Evolutionary conservation across 2,113 vertebrate species (phyloP).

Genomic region (Polyodon spathula): DNA sequence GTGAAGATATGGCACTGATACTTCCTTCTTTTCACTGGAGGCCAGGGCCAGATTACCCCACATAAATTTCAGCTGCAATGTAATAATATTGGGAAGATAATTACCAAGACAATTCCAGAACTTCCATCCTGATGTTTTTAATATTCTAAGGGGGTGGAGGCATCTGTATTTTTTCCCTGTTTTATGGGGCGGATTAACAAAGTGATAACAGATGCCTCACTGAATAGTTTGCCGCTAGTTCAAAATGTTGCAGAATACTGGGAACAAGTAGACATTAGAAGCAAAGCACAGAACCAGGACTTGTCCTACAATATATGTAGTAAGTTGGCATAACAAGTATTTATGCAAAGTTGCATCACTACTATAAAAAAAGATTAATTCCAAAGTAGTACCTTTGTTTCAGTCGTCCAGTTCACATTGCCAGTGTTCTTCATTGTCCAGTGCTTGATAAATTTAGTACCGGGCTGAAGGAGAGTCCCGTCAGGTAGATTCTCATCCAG

Average conservation of each 20-base stretch:
- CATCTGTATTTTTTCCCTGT: too few species aligned
- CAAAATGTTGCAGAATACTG: too few species aligned
- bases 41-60: constrained; percentile 92
- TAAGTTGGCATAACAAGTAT: too few species aligned
- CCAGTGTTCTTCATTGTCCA: constrained; percentile 97
- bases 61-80: constrained; percentile 84
- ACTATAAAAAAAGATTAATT: constrained; percentile 21
- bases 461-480: constrained; percentile 82
- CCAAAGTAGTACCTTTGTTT: constrained; percentile 70
- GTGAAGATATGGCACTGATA: constrained; percentile 77
- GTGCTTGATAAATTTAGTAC: constrained; percentile 91
- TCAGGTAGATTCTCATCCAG: constrained; percentile 98
- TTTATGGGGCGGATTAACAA: too few species aligned
- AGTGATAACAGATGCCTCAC: too few species aligned
- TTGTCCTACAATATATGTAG: too few species aligned
- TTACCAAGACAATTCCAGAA: constrained; percentile 44
- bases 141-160: too few species aligned
- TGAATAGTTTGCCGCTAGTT: too few species aligned
- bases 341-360: too few species aligned
- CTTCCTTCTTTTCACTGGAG: constrained; percentile 73
- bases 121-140: too few species aligned
- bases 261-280: too few species aligned
- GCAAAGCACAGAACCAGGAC: too few species aligned
- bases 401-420: constrained; percentile 80
- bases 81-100: constrained; percentile 6